phyloP scores from a whole-genome alignment of 2,113 vertebrate genomes.

The Trochalopteron elliotii region DNA sequence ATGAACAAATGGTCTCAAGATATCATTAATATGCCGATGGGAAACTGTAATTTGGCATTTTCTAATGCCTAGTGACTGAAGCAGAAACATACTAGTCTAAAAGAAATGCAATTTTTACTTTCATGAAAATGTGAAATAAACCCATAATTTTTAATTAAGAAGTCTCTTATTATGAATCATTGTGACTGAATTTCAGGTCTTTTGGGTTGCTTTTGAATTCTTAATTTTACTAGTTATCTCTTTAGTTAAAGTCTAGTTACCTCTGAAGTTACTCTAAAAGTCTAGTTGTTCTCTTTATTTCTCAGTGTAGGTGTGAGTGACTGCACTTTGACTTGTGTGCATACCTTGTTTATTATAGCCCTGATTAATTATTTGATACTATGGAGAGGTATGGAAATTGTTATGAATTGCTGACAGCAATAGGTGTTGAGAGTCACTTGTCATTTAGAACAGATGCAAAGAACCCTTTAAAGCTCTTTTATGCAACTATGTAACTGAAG shows the following conservation, averaged over 20 bases:
- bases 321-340: background rate
- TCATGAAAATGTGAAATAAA: slow-evolving; percentile 9
- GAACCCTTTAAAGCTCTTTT: background rate
- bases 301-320: background rate
- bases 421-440: slow-evolving; percentile 15
- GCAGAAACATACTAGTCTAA: background rate
- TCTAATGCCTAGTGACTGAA: background rate
- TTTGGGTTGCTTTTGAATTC: background rate
- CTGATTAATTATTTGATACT: background rate
- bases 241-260: slow-evolving; percentile 2
- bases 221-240: background rate
- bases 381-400: background rate
- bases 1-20: background rate
- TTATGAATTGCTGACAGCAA: background rate
- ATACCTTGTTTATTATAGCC: slow-evolving; percentile 34
- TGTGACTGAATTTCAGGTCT: background rate
- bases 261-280: background rate
- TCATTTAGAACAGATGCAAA: slow-evolving; percentile 1
- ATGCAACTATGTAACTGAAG: background rate
- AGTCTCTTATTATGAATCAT: slow-evolving; percentile 3
- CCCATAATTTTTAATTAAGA: slow-evolving; percentile 24
- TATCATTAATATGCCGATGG: background rate
- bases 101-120: background rate
- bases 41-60: background rate
- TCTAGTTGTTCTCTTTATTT: background rate